phyloP scores from a whole-genome alignment of 2,113 vertebrate genomes.

The Toxotes jaculatrix region DNA sequence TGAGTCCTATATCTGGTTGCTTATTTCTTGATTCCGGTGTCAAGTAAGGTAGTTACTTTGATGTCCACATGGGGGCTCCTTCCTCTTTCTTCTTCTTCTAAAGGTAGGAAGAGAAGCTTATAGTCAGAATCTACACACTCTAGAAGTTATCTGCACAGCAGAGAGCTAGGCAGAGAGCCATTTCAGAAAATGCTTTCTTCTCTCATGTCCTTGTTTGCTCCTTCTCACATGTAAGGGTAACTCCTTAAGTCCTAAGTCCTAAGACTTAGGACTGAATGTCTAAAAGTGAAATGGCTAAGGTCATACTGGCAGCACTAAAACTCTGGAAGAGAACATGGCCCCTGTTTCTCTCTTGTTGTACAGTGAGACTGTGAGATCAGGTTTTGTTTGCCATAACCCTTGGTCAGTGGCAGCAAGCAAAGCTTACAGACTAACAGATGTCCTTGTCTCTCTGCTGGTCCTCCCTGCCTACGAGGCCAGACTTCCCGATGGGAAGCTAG shows the following conservation, averaged over 20 bases:
- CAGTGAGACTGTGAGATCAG: constrained; percentile 14
- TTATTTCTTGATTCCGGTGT: constrained; percentile 37
- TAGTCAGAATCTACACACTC: constrained; percentile 29
- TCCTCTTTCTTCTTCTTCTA: constrained; percentile 38
- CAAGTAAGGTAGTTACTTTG: constrained; percentile 49
- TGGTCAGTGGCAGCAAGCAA: constrained; percentile 47
- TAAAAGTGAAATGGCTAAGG: constrained; percentile 8
- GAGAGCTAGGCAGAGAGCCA: constrained; percentile 10
- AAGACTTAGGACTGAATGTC: not conserved
- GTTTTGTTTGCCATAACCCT: constrained; percentile 42
- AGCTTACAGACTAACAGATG: constrained; percentile 59
- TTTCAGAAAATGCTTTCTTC: constrained; percentile 31
- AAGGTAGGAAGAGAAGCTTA: not conserved
- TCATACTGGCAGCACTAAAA: not conserved
- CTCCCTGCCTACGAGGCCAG: not conserved
- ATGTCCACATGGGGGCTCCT: constrained; percentile 74
- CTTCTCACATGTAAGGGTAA: not conserved
- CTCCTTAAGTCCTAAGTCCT: too few species aligned
- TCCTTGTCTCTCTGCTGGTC: constrained; percentile 43
- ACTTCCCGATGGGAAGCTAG: constrained; percentile 27
- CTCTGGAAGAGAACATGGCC: not conserved
- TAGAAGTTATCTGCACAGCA: constrained; percentile 17
- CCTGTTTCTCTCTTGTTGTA: not conserved
- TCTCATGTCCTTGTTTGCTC: constrained; percentile 13
- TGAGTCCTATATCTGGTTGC: constrained; percentile 33